Percentiles rank a stretch among this genome's conserved stretches.
Evolutionary conservation across 2,113 vertebrate genomes (phyloP).

Genomic region (Dermatemys mawii): DNA sequence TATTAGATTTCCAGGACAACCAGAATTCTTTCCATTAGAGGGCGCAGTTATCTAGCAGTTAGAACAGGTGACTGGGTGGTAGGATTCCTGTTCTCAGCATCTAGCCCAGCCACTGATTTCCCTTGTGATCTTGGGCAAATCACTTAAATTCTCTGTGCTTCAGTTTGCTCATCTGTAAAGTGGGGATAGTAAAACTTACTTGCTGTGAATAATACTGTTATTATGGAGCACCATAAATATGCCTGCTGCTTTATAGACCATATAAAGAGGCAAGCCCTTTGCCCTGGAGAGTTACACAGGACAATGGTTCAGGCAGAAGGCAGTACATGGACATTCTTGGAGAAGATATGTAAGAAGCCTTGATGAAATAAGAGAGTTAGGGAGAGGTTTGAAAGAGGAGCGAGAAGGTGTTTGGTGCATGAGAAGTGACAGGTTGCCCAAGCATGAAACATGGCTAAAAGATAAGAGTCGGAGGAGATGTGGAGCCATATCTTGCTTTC

Average conservation of each 20-base stretch:
- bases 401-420: conserved; percentile 6
- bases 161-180: neutral
- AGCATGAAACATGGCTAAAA: neutral
- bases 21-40: too few species aligned
- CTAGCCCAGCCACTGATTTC: neutral
- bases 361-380: conserved; percentile 22
- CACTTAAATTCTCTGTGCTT: neutral
- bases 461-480: neutral
- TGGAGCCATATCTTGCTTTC: neutral
- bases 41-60: too few species aligned
- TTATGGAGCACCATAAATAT: neutral
- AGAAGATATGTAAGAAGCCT: conserved; percentile 20
- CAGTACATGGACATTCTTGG: neutral
- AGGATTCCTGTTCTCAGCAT: neutral
- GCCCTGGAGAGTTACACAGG: neutral
- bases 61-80: too few species aligned
- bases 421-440: neutral
- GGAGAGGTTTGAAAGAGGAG: conserved; percentile 11
- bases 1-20: neutral
- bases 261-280: neutral
- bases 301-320: neutral
- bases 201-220: conserved; percentile 7
- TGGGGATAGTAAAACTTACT: neutral
- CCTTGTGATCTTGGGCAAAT: neutral
- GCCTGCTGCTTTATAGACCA: neutral